Evolutionary conservation across 2,113 vertebrate genomes (phyloP).

Genomic region (Myotis lucifugus): DNA sequence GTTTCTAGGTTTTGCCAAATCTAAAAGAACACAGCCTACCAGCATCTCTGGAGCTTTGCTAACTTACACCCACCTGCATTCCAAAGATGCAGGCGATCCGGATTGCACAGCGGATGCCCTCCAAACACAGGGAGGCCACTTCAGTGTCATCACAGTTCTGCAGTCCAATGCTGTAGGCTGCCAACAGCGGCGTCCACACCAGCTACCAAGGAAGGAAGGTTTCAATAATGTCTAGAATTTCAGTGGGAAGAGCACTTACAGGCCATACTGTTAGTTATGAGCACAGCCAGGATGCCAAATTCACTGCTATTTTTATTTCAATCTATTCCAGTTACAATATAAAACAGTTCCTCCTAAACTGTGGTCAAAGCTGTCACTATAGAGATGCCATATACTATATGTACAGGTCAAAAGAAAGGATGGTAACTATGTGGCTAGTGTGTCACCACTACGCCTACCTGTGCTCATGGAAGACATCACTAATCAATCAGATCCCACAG

Average conservation of each 20-base stretch:
- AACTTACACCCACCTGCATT: conserved; percentile 92
- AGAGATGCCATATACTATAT: background rate
- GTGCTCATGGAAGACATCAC: background rate
- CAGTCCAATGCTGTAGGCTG: conserved; percentile 96
- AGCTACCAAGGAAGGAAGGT: conserved; percentile 85
- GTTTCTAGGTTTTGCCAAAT: background rate
- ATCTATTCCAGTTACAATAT: background rate
- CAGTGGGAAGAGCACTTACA: background rate
- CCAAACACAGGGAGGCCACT: conserved; percentile 95
- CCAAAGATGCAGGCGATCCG: conserved; percentile 96
- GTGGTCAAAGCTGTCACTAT: background rate
- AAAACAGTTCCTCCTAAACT: background rate
- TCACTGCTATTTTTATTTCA: background rate
- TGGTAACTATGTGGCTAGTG: accelerated
- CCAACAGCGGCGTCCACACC: conserved; percentile 96
- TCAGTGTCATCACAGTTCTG: conserved; percentile 98
- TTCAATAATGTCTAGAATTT: background rate
- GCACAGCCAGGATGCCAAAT: background rate
- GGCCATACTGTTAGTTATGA: background rate
- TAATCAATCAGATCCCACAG: background rate
- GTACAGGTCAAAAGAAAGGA: background rate
- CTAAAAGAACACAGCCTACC: background rate
- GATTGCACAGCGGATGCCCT: conserved; percentile 97
- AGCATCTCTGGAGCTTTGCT: background rate
- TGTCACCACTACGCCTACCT: background rate